These are phyloP conservation scores for Halocynthia aurantium DNA, from an alignment of 23 tunicate species.

Conservation along the genomic window DNA sequence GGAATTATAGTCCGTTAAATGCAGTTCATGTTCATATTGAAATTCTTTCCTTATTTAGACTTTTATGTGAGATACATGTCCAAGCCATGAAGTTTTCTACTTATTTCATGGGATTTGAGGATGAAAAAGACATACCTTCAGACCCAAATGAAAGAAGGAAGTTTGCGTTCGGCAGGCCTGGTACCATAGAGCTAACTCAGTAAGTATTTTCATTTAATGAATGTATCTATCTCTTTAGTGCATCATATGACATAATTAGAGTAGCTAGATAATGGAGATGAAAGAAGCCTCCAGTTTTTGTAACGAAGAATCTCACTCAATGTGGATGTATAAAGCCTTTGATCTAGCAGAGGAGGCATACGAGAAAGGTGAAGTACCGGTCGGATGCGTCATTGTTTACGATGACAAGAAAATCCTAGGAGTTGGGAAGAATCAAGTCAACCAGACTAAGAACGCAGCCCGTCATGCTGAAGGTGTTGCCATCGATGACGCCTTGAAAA, in stretches of 20 bases:
- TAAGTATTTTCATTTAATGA: slow-evolving; percentile 4
- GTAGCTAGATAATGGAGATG: too few relatives aligned
- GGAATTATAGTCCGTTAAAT: too few relatives aligned
- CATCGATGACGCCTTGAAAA: slow-evolving; percentile 53
- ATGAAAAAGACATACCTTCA: slow-evolving; percentile 59
- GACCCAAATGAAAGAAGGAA: slow-evolving; percentile 26
- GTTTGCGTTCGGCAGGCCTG: slow-evolving; percentile 70
- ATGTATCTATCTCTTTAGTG: too few relatives aligned
- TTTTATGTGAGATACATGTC: slow-evolving; percentile 36
- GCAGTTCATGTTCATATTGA: too few relatives aligned
- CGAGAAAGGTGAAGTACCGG: slow-evolving; percentile 72
- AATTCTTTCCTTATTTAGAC: slow-evolving; percentile 1
- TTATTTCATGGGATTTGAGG: slow-evolving; percentile 86
- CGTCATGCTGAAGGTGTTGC: slow-evolving; percentile 95
- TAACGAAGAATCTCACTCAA: neutral
- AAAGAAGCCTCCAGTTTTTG: too few relatives aligned
- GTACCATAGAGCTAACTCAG: slow-evolving; percentile 52
- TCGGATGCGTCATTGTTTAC: slow-evolving; percentile 73
- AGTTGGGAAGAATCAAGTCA: slow-evolving; percentile 65
- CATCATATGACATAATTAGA: too few relatives aligned
- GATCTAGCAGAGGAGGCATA: slow-evolving; percentile 64
- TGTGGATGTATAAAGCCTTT: slow-evolving; percentile 77
- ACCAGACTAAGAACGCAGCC: slow-evolving; percentile 80
- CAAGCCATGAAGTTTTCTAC: slow-evolving; percentile 68
- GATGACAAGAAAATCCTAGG: slow-evolving; percentile 41